Conservation (phyloP, 2,888 invertebrate species). For the Cheilosia variabilis region DNA sequence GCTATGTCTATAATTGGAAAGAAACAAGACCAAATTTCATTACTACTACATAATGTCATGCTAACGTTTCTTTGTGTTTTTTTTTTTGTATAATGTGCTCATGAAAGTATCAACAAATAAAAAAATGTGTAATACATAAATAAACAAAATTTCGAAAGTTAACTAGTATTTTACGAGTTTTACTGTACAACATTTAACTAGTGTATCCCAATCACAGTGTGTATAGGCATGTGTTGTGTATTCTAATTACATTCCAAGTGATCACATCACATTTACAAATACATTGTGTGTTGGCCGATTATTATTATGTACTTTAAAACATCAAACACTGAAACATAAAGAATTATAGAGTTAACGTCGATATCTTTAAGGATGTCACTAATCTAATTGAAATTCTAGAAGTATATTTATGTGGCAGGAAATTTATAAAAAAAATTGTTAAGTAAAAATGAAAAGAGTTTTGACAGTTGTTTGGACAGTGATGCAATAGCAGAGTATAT, state of each 20-base stretch:
- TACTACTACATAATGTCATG: slow-evolving; percentile 28
- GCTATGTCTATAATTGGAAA: neutral
- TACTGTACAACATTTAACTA: slow-evolving; percentile 63
- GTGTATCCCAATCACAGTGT: slow-evolving; percentile 44
- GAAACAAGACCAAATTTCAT: neutral
- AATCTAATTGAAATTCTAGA: slow-evolving; percentile 33
- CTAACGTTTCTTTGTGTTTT: slow-evolving; percentile 16
- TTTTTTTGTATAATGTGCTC: slow-evolving; percentile 30
- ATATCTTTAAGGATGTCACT: slow-evolving; percentile 23
- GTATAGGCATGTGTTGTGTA: no score
- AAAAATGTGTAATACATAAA: slow-evolving; percentile 28
- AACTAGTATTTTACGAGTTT: slow-evolving; percentile 5
- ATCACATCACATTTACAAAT: slow-evolving; percentile 18
- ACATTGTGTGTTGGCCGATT: slow-evolving; percentile 26
- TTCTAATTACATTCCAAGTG: slow-evolving; percentile 51
- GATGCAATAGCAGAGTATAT: slow-evolving; percentile 70
- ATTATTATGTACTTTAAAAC: slow-evolving; percentile 40
- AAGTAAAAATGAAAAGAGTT: slow-evolving; percentile 37
- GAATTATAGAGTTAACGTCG: neutral
- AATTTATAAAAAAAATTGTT: slow-evolving; percentile 31
- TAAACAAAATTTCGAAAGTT: neutral
- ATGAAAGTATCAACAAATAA: neutral
- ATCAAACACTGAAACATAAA: slow-evolving; percentile 48
- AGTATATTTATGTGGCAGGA: slow-evolving; percentile 10
- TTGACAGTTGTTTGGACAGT: slow-evolving; percentile 68